Base-by-base conservation (phyloP, 1,140 invertebrate genomes). In the Eubasilissa regina region DNA sequence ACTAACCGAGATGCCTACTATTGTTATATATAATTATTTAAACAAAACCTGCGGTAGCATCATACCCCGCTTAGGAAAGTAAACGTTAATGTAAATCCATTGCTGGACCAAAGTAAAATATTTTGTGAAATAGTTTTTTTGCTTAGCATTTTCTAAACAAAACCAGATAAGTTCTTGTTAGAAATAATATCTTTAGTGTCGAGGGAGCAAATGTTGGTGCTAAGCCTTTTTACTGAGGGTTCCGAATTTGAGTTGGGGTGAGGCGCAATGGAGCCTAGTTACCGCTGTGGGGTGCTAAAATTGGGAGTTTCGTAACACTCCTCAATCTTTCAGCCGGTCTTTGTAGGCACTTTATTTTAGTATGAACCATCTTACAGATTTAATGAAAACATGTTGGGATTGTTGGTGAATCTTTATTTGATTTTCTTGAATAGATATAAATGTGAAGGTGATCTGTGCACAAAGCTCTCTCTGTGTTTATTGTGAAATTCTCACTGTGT, bases 201-300 rank as follows among this genome's bases (percentile, higher is more conserved):
- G 68, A 73, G 74, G 79, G 68, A 47, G 66, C 44, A 11, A 73
- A 56, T 15, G n/a, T 35, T 4, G 53, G 74, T 51, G 66, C 62
- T 77, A 80, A 80, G 79, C 79, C 76, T 80, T 80, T 80, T 70
- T 80, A 68, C 75, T 60, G 64, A 44, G 79, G 55, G 70, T 74
- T 53, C 68, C 9, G 75, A 35, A 19, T 45, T 64, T 77, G 60
- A 66, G 64, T 53, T 25, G 35, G 60, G 58, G 79, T 35, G 55
- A 62, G 45, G 51, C 12, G 60, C 56, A 53, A 73, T 70, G 75
- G 19, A 19, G 68, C 80, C 80, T 72, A 80, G 77, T 81, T 78
- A 74, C 80, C 73, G 68, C 74, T 75, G 80, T 82, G 72, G 81
- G 81, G 81, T 82, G 81, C 81, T 78, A 80, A 82, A 82, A 82